These are phyloP conservation scores for Acanthosepion lycidas DNA, from an alignment of 2,888 invertebrate genomes.

Conservation along the genomic window DNA sequence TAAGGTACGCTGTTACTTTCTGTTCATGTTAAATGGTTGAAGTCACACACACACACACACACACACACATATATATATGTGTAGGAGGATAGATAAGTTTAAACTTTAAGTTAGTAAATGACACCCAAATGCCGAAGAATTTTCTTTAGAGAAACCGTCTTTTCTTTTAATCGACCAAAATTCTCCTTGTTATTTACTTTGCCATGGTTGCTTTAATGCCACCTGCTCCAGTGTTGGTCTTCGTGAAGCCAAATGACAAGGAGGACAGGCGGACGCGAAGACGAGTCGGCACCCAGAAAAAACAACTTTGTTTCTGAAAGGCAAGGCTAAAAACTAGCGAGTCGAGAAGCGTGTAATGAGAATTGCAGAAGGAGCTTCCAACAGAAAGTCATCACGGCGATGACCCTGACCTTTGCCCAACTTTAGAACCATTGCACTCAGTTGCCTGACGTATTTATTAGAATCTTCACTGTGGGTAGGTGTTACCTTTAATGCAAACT, in stretches of 20 bases:
- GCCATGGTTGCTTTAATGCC: not conserved
- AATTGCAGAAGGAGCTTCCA: not conserved
- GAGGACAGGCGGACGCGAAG: not conserved
- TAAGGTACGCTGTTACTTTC: too few relatives aligned
- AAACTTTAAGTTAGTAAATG: not conserved
- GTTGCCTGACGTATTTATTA: constrained; percentile 20
- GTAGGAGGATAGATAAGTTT: too few relatives aligned
- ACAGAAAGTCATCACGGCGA: not conserved
- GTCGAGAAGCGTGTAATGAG: not conserved
- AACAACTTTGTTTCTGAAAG: not conserved
- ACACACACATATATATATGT: too few relatives aligned
- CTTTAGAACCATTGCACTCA: not conserved
- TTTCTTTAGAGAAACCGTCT: not conserved
- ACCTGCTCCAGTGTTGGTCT: not conserved
- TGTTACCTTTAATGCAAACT: not conserved
- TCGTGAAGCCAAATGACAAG: not conserved
- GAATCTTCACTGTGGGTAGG: not conserved
- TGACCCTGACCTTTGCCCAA: not conserved
- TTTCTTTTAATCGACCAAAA: not conserved
- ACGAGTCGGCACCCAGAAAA: constrained; percentile 1
- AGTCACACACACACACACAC: too few relatives aligned
- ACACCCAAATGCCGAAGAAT: not conserved
- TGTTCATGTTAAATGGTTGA: too few relatives aligned
- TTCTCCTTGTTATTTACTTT: not conserved
- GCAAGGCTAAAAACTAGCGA: not conserved